phyloP scores from a whole-genome alignment of 1,140 invertebrate genomes.

The Episyrphus balteatus region DNA sequence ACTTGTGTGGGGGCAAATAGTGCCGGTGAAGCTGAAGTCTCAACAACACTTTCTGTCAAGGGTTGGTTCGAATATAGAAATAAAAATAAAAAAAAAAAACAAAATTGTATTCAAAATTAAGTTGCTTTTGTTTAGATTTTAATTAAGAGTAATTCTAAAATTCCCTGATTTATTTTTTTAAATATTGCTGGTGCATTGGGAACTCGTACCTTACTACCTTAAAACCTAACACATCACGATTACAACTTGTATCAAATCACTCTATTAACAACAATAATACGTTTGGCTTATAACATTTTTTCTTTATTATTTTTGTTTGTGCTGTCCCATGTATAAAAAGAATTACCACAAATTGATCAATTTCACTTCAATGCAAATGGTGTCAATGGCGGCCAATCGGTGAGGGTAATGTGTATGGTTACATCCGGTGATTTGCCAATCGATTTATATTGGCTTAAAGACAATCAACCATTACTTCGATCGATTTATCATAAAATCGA shows the following conservation, averaged over 20 bases:
- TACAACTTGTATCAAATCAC: too few relatives aligned
- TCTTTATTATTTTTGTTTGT: neutral
- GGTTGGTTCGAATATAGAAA: conserved; percentile 35
- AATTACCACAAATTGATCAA: conserved; percentile 52
- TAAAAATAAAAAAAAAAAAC: neutral
- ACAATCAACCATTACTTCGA: conserved; percentile 30
- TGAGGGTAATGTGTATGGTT: conserved; percentile 58
- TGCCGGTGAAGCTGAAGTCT: conserved; percentile 54
- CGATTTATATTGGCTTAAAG: conserved; percentile 49
- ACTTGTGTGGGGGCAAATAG: conserved; percentile 61
- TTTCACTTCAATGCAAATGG: conserved; percentile 54
- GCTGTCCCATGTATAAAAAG: conserved; percentile 19
- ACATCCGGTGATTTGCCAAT: conserved; percentile 58
- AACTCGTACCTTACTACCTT: too few relatives aligned
- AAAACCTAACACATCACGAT: too few relatives aligned
- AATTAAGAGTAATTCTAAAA: neutral
- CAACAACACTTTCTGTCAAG: conserved; percentile 44
- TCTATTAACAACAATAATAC: neutral
- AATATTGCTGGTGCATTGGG: too few relatives aligned
- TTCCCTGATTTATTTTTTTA: too few relatives aligned
- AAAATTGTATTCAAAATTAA: neutral
- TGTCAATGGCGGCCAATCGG: conserved; percentile 56
- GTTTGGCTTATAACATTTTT: neutral
- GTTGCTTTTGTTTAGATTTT: neutral
- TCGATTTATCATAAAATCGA: conserved; percentile 39